Base-by-base conservation (phyloP, 2,888 invertebrate species). In the Atrina japonica region DNA sequence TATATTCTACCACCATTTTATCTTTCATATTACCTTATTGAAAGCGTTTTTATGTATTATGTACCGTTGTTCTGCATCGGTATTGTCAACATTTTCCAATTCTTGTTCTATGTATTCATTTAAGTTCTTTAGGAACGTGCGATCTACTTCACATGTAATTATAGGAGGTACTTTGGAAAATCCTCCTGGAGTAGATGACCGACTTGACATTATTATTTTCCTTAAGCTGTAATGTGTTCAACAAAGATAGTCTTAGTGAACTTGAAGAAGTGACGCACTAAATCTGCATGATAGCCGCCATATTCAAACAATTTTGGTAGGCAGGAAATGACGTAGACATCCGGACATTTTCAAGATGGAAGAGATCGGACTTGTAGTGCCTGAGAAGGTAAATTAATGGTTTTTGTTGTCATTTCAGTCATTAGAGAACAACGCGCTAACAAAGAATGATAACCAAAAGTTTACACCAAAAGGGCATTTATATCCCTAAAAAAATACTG, bases 301-400 rank as follows among this genome's bases (percentile, higher is more conserved):
- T 76, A 61, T 76, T 76, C 67, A 73, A 76, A 76, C 76, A 76
- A 76, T 14, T 49, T n/a, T n/a, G 53, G 79, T 79, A 64, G 75
- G 53, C 65, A 76, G 79, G 81, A 81, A 78, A 73, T 80, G 76
- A 80, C 81, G 74, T 66, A 35, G 60, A 18, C 1, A 35, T 27
- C 14, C 25, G 25, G 43, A 47, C 56, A 70, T 35, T 61, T 47
- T 30, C 41, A 83, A 81, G 52, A 96, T 96, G 96, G 96, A 96
- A 92, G 95, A 95, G 92, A 94, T 95, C 85, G 95, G 96, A 74
- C 94, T 95, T 79, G 92, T 94, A 89, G 90, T 95, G 68, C 94
- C 94, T 7, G 96, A 96, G 90, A 96, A 95, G 93, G 96, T 96
- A 92, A 90, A 35, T 35, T 35, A 35, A 35, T 35, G 35, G 11